phyloP scores from a whole-genome alignment of 2,888 invertebrate species.

The Cabera pusaria region DNA sequence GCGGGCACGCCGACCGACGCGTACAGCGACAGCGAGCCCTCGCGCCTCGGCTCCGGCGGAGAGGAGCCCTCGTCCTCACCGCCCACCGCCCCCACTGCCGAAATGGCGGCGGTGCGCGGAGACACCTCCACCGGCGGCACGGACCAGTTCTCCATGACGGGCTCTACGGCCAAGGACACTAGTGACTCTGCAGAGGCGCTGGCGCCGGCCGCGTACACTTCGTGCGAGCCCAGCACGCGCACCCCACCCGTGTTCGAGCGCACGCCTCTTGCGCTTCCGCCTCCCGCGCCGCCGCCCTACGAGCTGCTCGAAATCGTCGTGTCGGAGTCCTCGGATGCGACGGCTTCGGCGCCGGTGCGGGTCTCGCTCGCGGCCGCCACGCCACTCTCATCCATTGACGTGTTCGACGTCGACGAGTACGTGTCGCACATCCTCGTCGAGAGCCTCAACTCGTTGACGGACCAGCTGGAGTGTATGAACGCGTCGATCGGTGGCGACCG shows the following conservation, averaged over 20 bases:
- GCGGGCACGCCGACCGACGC: constrained; percentile 32
- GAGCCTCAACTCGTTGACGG: constrained; percentile 74
- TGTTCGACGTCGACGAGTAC: constrained; percentile 61
- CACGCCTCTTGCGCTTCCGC: constrained; percentile 37
- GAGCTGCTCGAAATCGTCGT: constrained; percentile 73
- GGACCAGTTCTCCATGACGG: constrained; percentile 51
- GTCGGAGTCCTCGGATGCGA: constrained; percentile 60
- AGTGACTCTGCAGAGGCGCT: constrained; percentile 16
- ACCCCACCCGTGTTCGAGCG: constrained; percentile 43
- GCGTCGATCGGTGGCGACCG: constrained; percentile 62
- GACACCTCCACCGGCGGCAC: constrained; percentile 48
- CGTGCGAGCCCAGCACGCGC: constrained; percentile 39
- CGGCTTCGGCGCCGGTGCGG: constrained; percentile 28
- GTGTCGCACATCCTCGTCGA: constrained; percentile 79
- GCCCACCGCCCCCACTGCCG: too few relatives aligned
- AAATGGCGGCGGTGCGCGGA: constrained; percentile 27
- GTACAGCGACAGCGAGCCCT: constrained; percentile 41
- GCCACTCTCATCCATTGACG: too few relatives aligned
- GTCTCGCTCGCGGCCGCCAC: constrained; percentile 25
- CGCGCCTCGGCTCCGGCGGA: constrained; percentile 25
- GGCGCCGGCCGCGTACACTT: constrained; percentile 27
- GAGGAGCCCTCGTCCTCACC: constrained; percentile 4
- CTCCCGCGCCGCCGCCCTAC: constrained; percentile 45
- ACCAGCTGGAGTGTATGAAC: constrained; percentile 71
- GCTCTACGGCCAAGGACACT: constrained; percentile 51